phyloP scores from a whole-genome alignment of 2,797 vertebrate genomes.

The Crossoptilon crossoptilon region DNA sequence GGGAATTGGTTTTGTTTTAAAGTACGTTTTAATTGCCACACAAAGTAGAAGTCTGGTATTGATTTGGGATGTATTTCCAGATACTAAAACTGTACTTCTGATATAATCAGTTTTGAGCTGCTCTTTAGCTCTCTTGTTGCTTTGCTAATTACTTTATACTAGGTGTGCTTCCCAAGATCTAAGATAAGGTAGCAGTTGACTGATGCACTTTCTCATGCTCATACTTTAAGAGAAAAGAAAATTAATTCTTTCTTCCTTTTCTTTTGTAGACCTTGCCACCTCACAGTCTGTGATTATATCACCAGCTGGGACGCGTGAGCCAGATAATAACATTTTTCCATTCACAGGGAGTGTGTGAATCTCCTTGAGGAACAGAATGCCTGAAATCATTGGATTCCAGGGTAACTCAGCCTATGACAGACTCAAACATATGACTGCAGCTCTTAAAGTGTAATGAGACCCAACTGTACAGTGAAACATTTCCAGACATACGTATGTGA shows the following conservation, averaged over 20 bases:
- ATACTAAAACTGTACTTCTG: neutral
- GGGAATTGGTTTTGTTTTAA: neutral
- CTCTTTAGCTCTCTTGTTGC: neutral
- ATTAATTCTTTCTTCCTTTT: neutral
- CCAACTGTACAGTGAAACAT: neutral
- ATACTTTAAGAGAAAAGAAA: neutral
- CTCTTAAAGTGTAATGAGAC: neutral
- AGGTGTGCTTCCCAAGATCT: neutral
- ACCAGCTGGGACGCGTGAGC: neutral
- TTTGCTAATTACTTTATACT: neutral
- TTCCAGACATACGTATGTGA: neutral
- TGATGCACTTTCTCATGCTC: neutral
- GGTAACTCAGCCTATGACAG: neutral
- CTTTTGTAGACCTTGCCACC: neutral
- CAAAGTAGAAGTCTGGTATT: neutral
- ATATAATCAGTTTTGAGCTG: neutral
- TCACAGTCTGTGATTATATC: neutral
- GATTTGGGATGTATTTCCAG: neutral
- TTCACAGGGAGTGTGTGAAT: neutral
- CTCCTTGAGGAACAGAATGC: conserved; percentile 7
- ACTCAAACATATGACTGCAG: neutral
- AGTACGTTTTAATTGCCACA: neutral
- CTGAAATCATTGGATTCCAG: neutral
- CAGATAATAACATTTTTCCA: neutral
- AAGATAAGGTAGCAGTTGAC: neutral